Base-by-base conservation (phyloP, 35 echinoderm and acorn worm species). In the Eucidaris tribuloides region DNA sequence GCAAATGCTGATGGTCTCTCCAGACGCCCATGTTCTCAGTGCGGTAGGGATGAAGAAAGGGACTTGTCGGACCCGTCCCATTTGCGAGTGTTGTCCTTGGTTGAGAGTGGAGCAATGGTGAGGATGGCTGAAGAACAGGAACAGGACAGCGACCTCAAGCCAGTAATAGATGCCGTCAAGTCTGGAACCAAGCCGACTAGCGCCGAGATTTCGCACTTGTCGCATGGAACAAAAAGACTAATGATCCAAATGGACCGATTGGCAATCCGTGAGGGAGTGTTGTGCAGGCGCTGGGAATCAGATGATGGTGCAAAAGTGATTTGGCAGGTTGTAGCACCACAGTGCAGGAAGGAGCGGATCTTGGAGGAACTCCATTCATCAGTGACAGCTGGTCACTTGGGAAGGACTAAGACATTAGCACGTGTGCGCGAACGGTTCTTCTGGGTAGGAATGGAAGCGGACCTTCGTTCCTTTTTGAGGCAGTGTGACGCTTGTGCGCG, bases 281-380 rank as follows among this genome's bases (percentile, higher is more conserved):
- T 94, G 7, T 89, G 45, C 15, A 66, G 80, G n/a, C 45, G 77
- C 56, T 94, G 85, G 85, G 86, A 94, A 41, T 65, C 18, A 13
- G 62, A 83, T 20, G 60, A 84, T 35, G 91, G 80, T 13, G 30
- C 48, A 5, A 45, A 55, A 45, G 29, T 68, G 29, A 43, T 24
- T 2, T 94, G 86, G 81, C 44, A 74, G 48, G 14, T 89, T 3
- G 54, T 89, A 17, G 17, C 81, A 58, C 91, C 91, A 3, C 13
- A 42, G 18, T 27, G 17, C 0, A 27, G 71, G 24, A 22, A 59
- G 4, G 45, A 28, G 15, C n/a, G 54, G 30, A 19, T 83, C 3
- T 34, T 93, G 4, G 20, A 50, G 7, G 57, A 83, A 22, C 49
- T 93, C 1, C 91, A 87, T 45, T 49, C 71, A 11, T 35, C 30